A percentile compares a stretch with the other conserved stretches of the same genome.
Evolutionary conservation across 92 coral and sea anemone species (phyloP).

Genomic region (Actinernus sp.): DNA sequence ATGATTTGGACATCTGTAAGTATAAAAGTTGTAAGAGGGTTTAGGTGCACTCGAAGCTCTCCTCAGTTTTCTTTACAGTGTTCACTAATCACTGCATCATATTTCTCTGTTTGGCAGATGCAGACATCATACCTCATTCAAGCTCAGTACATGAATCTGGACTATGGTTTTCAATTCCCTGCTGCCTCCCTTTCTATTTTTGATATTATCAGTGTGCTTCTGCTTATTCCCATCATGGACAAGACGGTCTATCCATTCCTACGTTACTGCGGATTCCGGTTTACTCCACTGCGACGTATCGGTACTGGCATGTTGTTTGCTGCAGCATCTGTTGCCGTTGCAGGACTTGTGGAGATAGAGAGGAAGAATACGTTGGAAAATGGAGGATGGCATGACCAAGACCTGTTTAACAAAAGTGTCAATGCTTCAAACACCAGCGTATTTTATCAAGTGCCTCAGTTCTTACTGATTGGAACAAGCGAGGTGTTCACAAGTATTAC

Average conservation of each 20-base stretch:
- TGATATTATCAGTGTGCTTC: conserved; percentile 49
- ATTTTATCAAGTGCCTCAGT: conserved; percentile 95
- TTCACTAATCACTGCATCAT: not conserved
- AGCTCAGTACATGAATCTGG: conserved; percentile 82
- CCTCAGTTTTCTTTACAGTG: not conserved
- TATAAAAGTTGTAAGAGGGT: too few relatives aligned
- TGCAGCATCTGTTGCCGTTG: conserved; percentile 76
- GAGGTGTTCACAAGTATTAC: conserved; percentile 86
- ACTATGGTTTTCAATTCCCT: conserved; percentile 45
- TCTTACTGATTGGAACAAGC: conserved; percentile 84
- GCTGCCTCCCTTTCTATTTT: conserved; percentile 73
- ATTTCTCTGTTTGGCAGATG: conserved; percentile 63
- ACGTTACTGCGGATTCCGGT: conserved; percentile 52
- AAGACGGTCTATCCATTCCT: conserved; percentile 83
- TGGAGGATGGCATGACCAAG: conserved; percentile 3
- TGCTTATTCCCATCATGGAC: conserved; percentile 88
- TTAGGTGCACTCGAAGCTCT: not conserved
- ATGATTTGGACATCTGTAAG: too few relatives aligned
- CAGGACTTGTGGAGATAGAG: conserved; percentile 82
- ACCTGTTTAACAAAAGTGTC: conserved; percentile 23
- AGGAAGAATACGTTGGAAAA: conserved; percentile 22
- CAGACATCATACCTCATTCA: conserved; percentile 83
- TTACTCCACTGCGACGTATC: conserved; percentile 84
- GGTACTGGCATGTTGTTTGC: conserved; percentile 93
- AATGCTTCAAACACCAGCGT: conserved; percentile 69